Conservation (phyloP, 2,888 invertebrate genomes). For the Bembecia ichneumoniformis region DNA sequence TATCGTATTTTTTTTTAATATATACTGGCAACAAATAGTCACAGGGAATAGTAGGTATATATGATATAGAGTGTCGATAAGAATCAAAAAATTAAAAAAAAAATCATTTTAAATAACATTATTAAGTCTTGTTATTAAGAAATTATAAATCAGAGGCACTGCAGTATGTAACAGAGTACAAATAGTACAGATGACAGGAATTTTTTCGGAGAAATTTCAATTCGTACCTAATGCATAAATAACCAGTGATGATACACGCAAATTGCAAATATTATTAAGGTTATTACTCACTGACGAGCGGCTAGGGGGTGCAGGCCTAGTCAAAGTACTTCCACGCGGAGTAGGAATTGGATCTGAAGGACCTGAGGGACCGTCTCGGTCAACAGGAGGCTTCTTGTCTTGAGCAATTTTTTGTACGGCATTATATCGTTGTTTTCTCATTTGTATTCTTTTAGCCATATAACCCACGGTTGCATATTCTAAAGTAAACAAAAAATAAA, state of each 20-base stretch:
- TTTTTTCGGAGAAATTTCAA: no score
- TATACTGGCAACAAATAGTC: no score
- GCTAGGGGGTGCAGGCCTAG: slow-evolving; percentile 1
- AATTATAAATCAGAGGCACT: no score
- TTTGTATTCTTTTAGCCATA: slow-evolving; percentile 97
- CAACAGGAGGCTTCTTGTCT: slow-evolving; percentile 75
- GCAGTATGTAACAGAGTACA: no score
- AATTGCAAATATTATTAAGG: neutral
- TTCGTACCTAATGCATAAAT: no score
- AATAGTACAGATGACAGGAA: no score
- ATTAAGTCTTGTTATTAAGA: no score
- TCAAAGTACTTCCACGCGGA: slow-evolving; percentile 16
- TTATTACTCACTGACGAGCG: slow-evolving; percentile 3
- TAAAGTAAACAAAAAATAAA: slow-evolving; percentile 47
- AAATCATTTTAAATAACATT: no score
- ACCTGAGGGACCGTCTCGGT: slow-evolving; percentile 73
- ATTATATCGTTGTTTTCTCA: slow-evolving; percentile 93
- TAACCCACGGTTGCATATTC: slow-evolving; percentile 99
- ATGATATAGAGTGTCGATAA: no score
- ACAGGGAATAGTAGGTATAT: no score
- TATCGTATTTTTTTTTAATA: no score
- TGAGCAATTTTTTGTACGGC: slow-evolving; percentile 93
- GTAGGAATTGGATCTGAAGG: slow-evolving; percentile 25
- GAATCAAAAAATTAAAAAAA: no score
- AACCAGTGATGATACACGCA: neutral